A percentile compares a stretch with the other conserved stretches of the same genome.
These are phyloP conservation scores for Neodontobutis hainanensis DNA, from an alignment of 2,113 vertebrate species.

Conservation along the genomic window DNA sequence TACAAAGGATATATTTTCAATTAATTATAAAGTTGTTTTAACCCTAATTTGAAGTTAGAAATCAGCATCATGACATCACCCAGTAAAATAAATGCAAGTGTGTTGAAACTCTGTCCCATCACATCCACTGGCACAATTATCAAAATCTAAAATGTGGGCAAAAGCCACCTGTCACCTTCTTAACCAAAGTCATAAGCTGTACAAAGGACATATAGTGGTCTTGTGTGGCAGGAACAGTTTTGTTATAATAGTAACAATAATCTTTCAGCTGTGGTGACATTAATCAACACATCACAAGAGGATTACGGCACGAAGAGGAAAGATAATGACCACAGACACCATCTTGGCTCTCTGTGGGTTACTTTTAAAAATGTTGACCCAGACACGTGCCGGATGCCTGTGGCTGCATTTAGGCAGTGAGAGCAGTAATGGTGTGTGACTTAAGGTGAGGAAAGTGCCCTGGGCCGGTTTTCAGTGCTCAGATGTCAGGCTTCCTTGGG, in stretches of 20 bases:
- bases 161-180: neutral
- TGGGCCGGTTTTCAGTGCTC: conserved; percentile 58
- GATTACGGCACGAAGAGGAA: conserved; percentile 55
- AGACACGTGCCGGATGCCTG: conserved; percentile 57
- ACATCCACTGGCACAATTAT: neutral
- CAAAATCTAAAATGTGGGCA: neutral
- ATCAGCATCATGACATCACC: too few species aligned
- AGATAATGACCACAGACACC: conserved; percentile 44
- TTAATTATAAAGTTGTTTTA: too few species aligned
- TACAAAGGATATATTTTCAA: too few species aligned
- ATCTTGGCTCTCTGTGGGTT: conserved; percentile 34
- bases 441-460: conserved; percentile 75
- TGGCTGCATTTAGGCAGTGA: conserved; percentile 69
- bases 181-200: conserved; percentile 2
- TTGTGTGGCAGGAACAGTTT: conserved; percentile 25
- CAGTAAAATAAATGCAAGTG: neutral
- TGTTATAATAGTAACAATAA: conserved; percentile 46
- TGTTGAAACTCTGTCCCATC: neutral
- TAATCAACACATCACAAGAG: conserved; percentile 62
- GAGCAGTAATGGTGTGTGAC: conserved; percentile 77
- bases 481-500: conserved; percentile 69
- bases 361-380: conserved; percentile 61
- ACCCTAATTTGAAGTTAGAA: too few species aligned
- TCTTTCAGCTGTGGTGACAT: conserved; percentile 62
- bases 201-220: neutral